phyloP scores from a whole-genome alignment of 2,888 invertebrate species.

The Autographa gamma region DNA sequence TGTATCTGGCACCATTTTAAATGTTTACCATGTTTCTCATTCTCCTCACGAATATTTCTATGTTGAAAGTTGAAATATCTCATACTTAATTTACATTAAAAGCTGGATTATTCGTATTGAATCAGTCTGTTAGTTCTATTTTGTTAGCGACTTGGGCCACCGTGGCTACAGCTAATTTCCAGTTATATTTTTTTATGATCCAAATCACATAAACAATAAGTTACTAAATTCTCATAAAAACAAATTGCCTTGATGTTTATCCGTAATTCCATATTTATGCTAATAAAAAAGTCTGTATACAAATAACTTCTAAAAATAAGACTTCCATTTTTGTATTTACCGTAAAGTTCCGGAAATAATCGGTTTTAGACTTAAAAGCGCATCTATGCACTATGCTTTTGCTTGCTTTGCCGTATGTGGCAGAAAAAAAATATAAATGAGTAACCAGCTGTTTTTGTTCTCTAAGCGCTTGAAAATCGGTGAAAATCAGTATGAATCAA shows the following conservation, averaged over 20 bases:
- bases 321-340: slow-evolving; percentile 26
- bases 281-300: not conserved
- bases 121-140: no score
- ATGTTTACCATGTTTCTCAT: not conserved
- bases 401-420: slow-evolving; percentile 47
- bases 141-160: no score
- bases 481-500: slow-evolving; percentile 83
- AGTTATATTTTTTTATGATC: no score
- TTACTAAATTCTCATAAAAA: no score
- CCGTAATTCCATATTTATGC: not conserved
- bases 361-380: slow-evolving; percentile 42
- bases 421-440: slow-evolving; percentile 76
- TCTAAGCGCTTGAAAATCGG: slow-evolving; percentile 77
- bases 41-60: not conserved
- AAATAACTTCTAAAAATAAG: not conserved
- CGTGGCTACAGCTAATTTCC: no score
- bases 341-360: slow-evolving; percentile 28
- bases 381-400: slow-evolving; percentile 41
- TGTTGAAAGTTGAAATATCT: no score
- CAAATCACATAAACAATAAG: no score
- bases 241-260: not conserved
- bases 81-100: no score
- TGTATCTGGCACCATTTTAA: not conserved
- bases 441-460: slow-evolving; percentile 86
- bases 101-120: no score